Evolutionary conservation across 2,797 vertebrate species (phyloP).

Genomic region (Heliangelus exortis): DNA sequence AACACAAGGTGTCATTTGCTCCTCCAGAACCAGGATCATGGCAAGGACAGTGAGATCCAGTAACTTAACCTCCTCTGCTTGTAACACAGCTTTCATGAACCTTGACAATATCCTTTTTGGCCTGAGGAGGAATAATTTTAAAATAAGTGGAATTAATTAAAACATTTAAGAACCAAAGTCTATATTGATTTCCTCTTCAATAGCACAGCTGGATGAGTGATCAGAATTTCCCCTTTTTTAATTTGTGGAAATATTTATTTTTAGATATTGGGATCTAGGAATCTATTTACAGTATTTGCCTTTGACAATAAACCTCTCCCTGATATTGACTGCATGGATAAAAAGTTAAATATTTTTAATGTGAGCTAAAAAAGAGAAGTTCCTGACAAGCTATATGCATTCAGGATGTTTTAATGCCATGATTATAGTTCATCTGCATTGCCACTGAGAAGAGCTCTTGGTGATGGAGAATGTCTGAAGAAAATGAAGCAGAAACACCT

Average conservation of each 20-base stretch:
- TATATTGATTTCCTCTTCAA: background rate
- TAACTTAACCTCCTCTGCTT: background rate
- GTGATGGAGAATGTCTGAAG: background rate
- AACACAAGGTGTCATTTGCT: background rate
- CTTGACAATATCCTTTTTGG: background rate
- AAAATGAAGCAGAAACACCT: background rate
- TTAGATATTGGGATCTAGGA: background rate
- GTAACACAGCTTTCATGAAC: background rate
- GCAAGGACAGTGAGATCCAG: background rate
- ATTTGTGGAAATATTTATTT: background rate
- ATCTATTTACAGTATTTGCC: background rate
- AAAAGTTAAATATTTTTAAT: background rate
- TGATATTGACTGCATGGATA: background rate
- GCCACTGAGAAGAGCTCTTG: background rate
- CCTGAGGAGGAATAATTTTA: background rate
- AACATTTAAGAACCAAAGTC: background rate
- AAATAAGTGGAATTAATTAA: background rate
- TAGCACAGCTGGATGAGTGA: background rate
- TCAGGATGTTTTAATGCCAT: background rate
- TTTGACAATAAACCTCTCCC: background rate
- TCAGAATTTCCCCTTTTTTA: background rate
- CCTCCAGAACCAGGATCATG: background rate
- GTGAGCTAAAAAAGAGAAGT: background rate
- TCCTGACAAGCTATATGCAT: background rate
- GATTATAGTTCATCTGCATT: background rate